Evolutionary conservation across 2,797 vertebrate species (phyloP).

Genomic region (Zenarchopterus dispar): DNA sequence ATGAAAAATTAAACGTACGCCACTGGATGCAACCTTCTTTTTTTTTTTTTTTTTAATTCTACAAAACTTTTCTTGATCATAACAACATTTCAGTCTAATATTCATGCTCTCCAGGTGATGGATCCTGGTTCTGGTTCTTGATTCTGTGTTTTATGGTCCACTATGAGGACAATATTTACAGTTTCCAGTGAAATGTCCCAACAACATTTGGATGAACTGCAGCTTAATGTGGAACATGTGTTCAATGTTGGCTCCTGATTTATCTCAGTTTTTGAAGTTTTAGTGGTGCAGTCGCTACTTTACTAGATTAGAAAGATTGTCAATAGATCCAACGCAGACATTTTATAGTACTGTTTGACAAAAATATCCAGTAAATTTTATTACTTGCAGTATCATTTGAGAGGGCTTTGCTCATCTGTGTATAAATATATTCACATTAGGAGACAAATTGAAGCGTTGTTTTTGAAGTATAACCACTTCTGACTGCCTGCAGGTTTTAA

Average conservation of each 20-base stretch:
- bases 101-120: background rate
- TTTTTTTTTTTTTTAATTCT: background rate
- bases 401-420: too few species aligned
- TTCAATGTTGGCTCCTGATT: background rate
- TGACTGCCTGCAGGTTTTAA: slow-evolving; percentile 45
- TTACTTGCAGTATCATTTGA: too few species aligned
- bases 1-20: too few species aligned
- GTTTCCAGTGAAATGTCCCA: background rate
- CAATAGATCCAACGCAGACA: too few species aligned
- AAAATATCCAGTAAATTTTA: too few species aligned
- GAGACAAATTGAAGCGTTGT: background rate
- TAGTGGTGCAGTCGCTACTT: too few species aligned
- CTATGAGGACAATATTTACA: background rate
- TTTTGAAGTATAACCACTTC: slow-evolving; percentile 9
- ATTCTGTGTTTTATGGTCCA: background rate
- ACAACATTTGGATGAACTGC: background rate
- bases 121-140: background rate
- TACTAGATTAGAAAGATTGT: too few species aligned
- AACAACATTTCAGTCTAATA: background rate
- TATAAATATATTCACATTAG: background rate
- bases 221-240: background rate
- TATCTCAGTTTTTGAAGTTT: background rate
- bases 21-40: too few species aligned
- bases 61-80: background rate
- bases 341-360: too few species aligned